These are phyloP conservation scores for Cherax destructor DNA, from an alignment of 1,140 invertebrate species.

Conservation along the genomic window DNA sequence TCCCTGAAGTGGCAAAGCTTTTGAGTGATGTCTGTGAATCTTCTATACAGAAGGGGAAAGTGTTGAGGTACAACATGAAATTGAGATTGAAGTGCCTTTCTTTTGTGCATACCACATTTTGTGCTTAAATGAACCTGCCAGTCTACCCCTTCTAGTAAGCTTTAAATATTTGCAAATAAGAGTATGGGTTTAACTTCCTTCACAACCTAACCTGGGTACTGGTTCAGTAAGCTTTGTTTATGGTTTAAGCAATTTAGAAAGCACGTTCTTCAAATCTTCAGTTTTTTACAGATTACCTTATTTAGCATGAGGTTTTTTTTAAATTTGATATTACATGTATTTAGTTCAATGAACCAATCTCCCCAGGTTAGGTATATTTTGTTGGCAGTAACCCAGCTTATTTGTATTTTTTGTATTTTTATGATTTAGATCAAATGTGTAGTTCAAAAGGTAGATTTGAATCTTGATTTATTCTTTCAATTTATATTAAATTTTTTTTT, in stretches of 20 bases:
- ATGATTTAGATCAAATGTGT: conserved; percentile 21
- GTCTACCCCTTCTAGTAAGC: conserved; percentile 22
- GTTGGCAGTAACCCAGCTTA: conserved; percentile 24
- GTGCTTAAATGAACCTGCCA: conserved; percentile 16
- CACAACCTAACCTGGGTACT: conserved; percentile 32
- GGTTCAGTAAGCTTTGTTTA: conserved; percentile 22
- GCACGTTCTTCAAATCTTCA: conserved; percentile 1
- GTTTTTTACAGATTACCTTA: not conserved
- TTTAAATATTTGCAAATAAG: conserved; percentile 23
- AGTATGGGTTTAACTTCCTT: conserved; percentile 9
- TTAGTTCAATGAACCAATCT: conserved; percentile 21
- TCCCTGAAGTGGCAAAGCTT: not conserved
- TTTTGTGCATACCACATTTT: not conserved
- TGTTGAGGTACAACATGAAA: not conserved
- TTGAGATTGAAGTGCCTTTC: not conserved
- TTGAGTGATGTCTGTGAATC: not conserved
- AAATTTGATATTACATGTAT: conserved; percentile 1
- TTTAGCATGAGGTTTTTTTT: conserved; percentile 9
- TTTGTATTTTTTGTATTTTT: conserved; percentile 21
- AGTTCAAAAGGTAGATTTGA: not conserved
- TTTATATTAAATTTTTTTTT: not conserved
- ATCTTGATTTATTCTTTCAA: not conserved
- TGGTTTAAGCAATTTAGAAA: conserved; percentile 10
- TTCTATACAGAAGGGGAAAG: not conserved
- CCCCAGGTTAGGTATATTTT: conserved; percentile 37